These are phyloP conservation scores for Dinomys branickii DNA, from an alignment of 2,113 vertebrate genomes.

Conservation along the genomic window DNA sequence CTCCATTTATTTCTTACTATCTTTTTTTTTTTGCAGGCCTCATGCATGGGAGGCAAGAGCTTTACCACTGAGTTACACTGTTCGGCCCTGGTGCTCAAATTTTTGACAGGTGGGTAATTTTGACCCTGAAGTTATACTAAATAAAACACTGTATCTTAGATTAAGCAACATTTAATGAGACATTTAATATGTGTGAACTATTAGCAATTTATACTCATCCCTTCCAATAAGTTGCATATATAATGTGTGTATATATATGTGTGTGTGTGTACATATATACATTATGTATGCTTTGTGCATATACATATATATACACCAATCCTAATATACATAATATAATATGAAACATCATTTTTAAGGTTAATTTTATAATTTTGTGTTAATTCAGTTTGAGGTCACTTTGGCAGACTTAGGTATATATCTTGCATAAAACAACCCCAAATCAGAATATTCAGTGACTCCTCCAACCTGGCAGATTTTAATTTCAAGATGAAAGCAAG, in stretches of 20 bases:
- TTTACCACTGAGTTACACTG: too few species aligned
- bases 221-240: neutral
- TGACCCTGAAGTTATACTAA: neutral
- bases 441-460: slow-evolving; percentile 30
- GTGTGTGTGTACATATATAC: neutral
- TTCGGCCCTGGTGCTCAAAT: too few species aligned
- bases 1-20: neutral
- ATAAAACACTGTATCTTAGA: neutral
- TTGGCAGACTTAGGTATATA: neutral
- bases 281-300: neutral
- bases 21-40: neutral
- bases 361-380: neutral
- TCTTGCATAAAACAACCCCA: neutral
- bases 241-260: neutral
- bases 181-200: neutral
- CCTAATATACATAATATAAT: neutral
- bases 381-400: neutral
- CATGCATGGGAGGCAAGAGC: neutral
- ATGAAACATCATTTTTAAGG: neutral
- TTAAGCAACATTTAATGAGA: slow-evolving; percentile 7
- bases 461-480: neutral
- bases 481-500: slow-evolving; percentile 40
- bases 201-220: neutral
- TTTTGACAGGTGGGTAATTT: neutral
- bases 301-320: neutral